Percentiles rank a stretch among this genome's conserved stretches.
Conservation (phyloP, 2,888 invertebrate genomes). For the Epirrhoe alternata region DNA sequence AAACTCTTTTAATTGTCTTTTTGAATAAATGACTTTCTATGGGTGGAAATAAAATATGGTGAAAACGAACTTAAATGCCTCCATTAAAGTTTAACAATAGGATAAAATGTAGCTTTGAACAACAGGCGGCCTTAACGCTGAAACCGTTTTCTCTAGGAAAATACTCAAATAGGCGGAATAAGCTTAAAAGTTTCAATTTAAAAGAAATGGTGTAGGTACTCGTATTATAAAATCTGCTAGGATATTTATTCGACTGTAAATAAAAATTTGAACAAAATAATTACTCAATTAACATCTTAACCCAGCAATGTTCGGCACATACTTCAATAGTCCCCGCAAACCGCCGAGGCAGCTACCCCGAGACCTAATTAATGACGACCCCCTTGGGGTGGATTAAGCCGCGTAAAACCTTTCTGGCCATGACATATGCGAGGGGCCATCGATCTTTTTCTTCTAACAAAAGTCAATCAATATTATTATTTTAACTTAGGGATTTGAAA, state of each 20-base stretch:
- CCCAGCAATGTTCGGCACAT: conserved; percentile 45
- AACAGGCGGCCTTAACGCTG: too few relatives aligned
- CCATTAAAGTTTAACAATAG: too few relatives aligned
- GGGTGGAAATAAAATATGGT: too few relatives aligned
- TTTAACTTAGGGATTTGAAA: too few relatives aligned
- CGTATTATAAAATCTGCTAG: background rate
- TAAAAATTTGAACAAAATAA: background rate
- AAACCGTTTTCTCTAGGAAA: too few relatives aligned
- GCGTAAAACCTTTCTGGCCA: conserved; percentile 76
- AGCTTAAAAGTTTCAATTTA: too few relatives aligned
- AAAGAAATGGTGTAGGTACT: too few relatives aligned
- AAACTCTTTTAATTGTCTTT: too few relatives aligned
- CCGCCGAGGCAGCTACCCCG: conserved; percentile 63
- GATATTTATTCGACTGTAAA: background rate
- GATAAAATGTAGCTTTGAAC: too few relatives aligned
- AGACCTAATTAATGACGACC: conserved; percentile 76
- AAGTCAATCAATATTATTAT: conserved; percentile 46
- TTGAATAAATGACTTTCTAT: too few relatives aligned
- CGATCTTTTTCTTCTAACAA: conserved; percentile 61
- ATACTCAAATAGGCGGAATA: too few relatives aligned
- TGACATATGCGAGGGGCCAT: conserved; percentile 63
- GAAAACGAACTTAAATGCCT: too few relatives aligned
- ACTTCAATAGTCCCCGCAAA: conserved; percentile 75
- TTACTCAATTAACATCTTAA: conserved; percentile 17
- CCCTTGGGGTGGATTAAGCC: conserved; percentile 72